Percentiles rank a stretch among this genome's conserved stretches.
These are phyloP conservation scores for Ooceraea biroi DNA, from an alignment of 1,140 invertebrate genomes.

Conservation along the genomic window DNA sequence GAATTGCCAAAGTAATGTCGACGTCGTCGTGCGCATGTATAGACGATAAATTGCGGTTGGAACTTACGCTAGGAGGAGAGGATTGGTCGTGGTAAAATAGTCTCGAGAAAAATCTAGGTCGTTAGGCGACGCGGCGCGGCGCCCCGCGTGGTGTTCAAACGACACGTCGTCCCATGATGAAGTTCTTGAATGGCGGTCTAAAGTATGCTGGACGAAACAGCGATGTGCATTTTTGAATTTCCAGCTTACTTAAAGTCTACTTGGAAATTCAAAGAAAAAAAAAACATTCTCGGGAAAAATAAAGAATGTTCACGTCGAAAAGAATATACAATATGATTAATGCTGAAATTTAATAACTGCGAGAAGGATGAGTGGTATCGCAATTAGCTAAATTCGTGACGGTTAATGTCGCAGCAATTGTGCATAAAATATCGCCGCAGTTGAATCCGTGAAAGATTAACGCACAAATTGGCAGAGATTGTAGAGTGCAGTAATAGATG, in stretches of 20 bases:
- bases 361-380: too few species aligned
- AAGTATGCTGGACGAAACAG: conserved; percentile 61
- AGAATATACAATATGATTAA: too few species aligned
- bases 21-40: conserved; percentile 43
- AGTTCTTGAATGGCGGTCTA: conserved; percentile 49
- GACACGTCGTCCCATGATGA: conserved; percentile 38
- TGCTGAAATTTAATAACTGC: too few species aligned
- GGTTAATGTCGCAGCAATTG: not conserved
- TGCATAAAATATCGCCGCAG: not conserved
- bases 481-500: conserved; percentile 19
- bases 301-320: too few species aligned
- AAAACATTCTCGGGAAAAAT: not conserved
- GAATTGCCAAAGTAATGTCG: conserved; percentile 46
- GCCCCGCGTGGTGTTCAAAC: conserved; percentile 21
- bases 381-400: not conserved
- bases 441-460: conserved; percentile 40
- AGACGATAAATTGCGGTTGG: conserved; percentile 60
- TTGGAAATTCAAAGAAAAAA: not conserved
- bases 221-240: conserved; percentile 44
- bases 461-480: conserved; percentile 14
- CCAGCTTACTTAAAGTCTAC: not conserved
- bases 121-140: conserved; percentile 55
- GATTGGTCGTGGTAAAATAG: conserved; percentile 60
- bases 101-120: conserved; percentile 62
- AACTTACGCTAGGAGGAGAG: conserved; percentile 44